Evolutionary conservation across 2,888 invertebrate genomes (phyloP).

Genomic region (Keiferia lycopersicella): DNA sequence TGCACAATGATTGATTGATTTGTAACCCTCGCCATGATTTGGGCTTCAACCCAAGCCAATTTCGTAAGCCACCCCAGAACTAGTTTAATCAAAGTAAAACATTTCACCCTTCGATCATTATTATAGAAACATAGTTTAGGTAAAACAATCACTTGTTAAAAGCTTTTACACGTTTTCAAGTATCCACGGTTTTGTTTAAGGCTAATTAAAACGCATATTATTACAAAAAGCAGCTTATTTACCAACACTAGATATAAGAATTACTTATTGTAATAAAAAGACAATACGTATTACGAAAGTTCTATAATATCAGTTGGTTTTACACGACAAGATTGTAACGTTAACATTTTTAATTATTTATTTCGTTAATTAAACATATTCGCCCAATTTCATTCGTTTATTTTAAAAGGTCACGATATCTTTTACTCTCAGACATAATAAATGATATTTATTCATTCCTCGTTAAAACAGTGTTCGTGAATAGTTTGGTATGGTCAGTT

Average conservation of each 20-base stretch:
- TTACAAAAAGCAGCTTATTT: conserved; percentile 44
- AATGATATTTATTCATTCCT: no score
- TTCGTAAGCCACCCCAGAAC: not conserved
- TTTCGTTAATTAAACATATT: no score
- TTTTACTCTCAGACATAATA: not conserved
- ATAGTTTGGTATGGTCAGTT: no score
- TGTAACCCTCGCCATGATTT: not conserved
- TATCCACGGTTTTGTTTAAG: conserved; percentile 9
- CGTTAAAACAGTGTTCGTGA: no score
- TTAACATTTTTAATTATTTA: no score
- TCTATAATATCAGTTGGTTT: conserved; percentile 59
- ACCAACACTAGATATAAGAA: conserved; percentile 55
- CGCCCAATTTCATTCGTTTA: no score
- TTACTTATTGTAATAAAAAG: conserved; percentile 63
- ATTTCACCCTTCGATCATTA: not conserved
- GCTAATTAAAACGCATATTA: conserved; percentile 16
- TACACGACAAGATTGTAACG: not conserved
- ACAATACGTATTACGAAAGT: conserved; percentile 74
- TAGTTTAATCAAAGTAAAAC: not conserved
- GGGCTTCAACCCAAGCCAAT: not conserved
- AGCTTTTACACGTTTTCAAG: conserved; percentile 18
- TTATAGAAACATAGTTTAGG: not conserved
- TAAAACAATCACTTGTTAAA: conserved; percentile 19
- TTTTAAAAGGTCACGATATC: not conserved
- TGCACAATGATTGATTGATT: not conserved